phyloP scores from a whole-genome alignment of 2,797 vertebrate genomes.

The Sebastes cheni region DNA sequence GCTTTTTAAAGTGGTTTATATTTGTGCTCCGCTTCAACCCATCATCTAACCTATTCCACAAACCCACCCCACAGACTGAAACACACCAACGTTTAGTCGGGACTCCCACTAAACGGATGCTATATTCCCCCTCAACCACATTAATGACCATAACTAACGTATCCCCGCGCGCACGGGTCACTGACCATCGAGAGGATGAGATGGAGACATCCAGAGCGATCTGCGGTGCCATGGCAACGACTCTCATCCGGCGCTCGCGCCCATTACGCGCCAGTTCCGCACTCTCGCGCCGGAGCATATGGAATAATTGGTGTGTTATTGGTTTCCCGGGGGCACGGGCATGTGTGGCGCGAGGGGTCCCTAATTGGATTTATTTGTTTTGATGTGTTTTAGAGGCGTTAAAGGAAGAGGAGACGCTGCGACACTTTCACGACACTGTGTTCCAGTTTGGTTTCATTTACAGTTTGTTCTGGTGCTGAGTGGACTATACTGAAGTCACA shows the following conservation, averaged over 20 bases:
- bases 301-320: conserved; percentile 82
- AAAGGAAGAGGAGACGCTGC: conserved; percentile 39
- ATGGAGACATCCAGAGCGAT: conserved; percentile 57
- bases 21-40: too few species aligned
- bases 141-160: conserved; percentile 76
- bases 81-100: not conserved
- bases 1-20: too few species aligned
- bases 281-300: conserved; percentile 67
- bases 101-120: conserved; percentile 41
- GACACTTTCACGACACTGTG: conserved; percentile 27
- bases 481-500: conserved; percentile 10
- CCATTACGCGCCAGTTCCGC: conserved; percentile 72
- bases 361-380: conserved; percentile 83
- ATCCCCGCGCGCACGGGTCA: conserved; percentile 63
- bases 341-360: conserved; percentile 71
- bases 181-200: conserved; percentile 61
- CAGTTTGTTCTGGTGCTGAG: conserved; percentile 26
- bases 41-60: too few species aligned
- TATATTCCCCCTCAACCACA: conserved; percentile 43
- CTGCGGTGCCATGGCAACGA: conserved; percentile 71
- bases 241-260: conserved; percentile 71
- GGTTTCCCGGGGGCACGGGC: conserved; percentile 75
- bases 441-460: conserved; percentile 52
- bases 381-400: conserved; percentile 75
- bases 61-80: too few species aligned